Evolutionary conservation across 2,888 invertebrate genomes (phyloP).

Genomic region (Dicranocentrus wangi): DNA sequence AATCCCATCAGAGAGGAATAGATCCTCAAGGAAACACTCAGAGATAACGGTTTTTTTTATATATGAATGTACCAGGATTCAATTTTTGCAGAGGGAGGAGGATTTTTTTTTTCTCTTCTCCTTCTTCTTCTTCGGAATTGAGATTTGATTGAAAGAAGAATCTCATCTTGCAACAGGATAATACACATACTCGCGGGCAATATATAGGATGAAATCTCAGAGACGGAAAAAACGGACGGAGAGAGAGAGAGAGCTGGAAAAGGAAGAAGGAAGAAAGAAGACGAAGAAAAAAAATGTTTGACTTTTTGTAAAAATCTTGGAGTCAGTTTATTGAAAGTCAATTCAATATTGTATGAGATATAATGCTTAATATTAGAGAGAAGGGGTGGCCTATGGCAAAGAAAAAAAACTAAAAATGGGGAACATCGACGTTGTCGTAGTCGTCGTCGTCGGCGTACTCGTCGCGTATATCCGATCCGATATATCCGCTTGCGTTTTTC

Average conservation of each 20-base stretch:
- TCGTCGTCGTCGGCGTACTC: no score
- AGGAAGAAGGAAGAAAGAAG: constrained; percentile 18
- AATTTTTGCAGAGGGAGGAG: constrained; percentile 51
- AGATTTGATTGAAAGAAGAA: constrained; percentile 66
- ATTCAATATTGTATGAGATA: constrained; percentile 58
- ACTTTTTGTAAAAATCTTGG: constrained; percentile 45
- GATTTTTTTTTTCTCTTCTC: no score
- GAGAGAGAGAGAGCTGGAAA: neutral
- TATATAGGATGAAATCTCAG: constrained; percentile 21
- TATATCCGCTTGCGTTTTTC: no score
- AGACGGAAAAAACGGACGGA: constrained; percentile 27
- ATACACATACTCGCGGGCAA: constrained; percentile 19
- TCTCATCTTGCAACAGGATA: constrained; percentile 58
- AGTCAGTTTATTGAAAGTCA: constrained; percentile 62
- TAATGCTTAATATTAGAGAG: constrained; percentile 45
- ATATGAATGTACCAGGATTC: constrained; percentile 55
- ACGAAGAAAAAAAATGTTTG: constrained; percentile 49
- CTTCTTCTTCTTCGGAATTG: constrained; percentile 53
- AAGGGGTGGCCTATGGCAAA: constrained; percentile 42
- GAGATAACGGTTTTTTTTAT: constrained; percentile 57
- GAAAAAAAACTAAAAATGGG: neutral
- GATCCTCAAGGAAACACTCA: constrained; percentile 59
- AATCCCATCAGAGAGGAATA: constrained; percentile 66
- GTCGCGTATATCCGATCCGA: no score
- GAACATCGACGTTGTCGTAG: no score